These are phyloP conservation scores for Parambassis ranga DNA, from an alignment of 2,797 vertebrate species.

Conservation along the genomic window DNA sequence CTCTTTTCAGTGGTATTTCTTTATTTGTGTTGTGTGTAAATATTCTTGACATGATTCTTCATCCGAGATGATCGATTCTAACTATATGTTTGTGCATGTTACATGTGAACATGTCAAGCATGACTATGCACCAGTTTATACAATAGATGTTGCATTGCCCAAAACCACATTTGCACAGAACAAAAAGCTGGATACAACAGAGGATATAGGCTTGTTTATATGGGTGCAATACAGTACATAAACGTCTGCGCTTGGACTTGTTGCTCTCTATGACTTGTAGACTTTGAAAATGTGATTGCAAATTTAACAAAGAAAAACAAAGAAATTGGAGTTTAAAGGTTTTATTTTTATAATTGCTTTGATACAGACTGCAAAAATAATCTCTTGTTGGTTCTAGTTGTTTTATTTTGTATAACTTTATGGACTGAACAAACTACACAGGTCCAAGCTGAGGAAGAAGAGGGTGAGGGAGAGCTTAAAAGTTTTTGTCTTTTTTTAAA, in stretches of 20 bases:
- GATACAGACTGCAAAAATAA: conserved; percentile 77
- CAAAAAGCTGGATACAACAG: conserved; percentile 48
- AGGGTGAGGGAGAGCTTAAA: conserved; percentile 20
- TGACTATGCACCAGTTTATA: conserved; percentile 81
- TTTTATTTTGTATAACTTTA: conserved; percentile 66
- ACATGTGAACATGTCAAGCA: conserved; percentile 77
- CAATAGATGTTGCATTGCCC: conserved; percentile 61
- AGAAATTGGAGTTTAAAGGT: conserved; percentile 68
- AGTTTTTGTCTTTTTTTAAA: conserved; percentile 30
- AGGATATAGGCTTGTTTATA: conserved; percentile 48
- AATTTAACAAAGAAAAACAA: conserved; percentile 46
- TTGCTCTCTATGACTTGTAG: conserved; percentile 67
- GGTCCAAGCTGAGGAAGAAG: conserved; percentile 1
- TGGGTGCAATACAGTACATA: conserved; percentile 57
- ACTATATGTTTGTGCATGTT: conserved; percentile 81
- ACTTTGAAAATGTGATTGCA: conserved; percentile 54
- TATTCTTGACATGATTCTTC: conserved; percentile 55
- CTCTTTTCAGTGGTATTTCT: conserved; percentile 62
- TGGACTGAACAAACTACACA: conserved; percentile 21
- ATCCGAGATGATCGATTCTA: conserved; percentile 47
- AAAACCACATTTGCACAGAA: conserved; percentile 67
- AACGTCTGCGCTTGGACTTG: conserved; percentile 60
- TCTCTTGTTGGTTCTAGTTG: conserved; percentile 55
- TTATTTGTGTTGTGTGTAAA: conserved; percentile 62
- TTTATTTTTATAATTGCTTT: conserved; percentile 88